Conservation (phyloP, 2,797 vertebrate species). For the Galago senegalensis region DNA sequence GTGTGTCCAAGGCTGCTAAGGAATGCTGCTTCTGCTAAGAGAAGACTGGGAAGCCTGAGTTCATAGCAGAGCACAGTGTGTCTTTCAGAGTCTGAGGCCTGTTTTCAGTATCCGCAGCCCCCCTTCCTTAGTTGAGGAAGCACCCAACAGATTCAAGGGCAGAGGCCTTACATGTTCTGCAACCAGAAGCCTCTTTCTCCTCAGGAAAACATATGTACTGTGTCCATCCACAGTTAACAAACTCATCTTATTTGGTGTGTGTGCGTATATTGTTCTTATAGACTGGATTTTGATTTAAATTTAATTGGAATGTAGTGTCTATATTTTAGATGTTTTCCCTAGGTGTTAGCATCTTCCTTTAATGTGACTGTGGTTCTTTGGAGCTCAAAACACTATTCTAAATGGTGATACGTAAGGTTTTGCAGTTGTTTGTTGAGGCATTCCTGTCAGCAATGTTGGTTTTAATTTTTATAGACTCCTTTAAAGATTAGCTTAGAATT, state of each 20-base stretch:
- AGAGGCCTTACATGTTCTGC: background rate
- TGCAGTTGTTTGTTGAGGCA: background rate
- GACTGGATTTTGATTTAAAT: background rate
- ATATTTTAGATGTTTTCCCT: background rate
- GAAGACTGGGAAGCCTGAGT: background rate
- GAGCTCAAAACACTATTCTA: background rate
- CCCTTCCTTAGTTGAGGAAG: background rate
- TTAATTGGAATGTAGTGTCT: background rate
- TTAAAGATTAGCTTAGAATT: conserved; percentile 9
- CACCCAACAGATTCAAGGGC: background rate
- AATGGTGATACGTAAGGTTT: background rate
- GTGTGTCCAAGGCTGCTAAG: background rate
- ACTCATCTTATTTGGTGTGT: background rate
- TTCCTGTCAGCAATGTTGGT: background rate
- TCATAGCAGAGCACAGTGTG: background rate
- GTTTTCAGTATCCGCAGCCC: background rate
- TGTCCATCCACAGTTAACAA: background rate
- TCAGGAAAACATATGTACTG: background rate
- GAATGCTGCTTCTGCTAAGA: background rate
- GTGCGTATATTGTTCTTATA: background rate
- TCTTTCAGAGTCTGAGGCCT: background rate
- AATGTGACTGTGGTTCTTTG: background rate
- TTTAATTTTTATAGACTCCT: background rate
- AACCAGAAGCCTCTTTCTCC: background rate
- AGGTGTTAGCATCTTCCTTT: background rate